Conservation (phyloP, 2,797 vertebrate genomes). For the Lophius americanus region DNA sequence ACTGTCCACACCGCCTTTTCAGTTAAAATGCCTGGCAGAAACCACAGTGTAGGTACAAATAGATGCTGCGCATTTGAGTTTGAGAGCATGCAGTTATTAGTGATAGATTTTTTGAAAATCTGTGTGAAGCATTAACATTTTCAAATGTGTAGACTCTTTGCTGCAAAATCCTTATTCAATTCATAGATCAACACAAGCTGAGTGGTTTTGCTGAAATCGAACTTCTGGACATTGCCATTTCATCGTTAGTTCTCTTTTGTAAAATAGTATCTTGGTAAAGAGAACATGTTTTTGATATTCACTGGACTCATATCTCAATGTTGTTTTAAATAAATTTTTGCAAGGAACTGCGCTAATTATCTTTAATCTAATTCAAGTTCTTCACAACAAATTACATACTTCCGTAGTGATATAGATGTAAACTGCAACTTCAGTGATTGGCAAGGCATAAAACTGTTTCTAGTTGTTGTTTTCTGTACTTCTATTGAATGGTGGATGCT, state of each 20-base stretch:
- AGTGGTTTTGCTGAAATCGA: too few species aligned
- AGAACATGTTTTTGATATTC: neutral
- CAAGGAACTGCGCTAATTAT: neutral
- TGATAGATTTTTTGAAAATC: neutral
- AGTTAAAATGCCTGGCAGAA: neutral
- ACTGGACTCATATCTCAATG: neutral
- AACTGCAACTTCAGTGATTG: conserved; percentile 1
- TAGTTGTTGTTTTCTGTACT: conserved; percentile 5
- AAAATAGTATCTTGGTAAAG: neutral
- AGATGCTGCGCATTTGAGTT: too few species aligned
- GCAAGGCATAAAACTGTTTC: neutral
- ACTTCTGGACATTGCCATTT: too few species aligned
- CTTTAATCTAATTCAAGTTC: neutral
- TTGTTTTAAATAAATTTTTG: neutral
- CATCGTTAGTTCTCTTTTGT: neutral
- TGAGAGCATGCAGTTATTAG: neutral
- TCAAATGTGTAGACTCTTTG: neutral
- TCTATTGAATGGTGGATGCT: conserved; percentile 11
- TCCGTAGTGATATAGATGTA: neutral
- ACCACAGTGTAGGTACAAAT: too few species aligned
- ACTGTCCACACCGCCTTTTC: conserved; percentile 1
- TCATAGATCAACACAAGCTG: too few species aligned
- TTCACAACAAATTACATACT: neutral
- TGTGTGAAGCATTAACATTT: neutral
- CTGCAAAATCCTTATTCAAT: neutral